These are phyloP conservation scores for Leptopilina syphax DNA, from an alignment of 2,888 invertebrate genomes.

Conservation along the genomic window DNA sequence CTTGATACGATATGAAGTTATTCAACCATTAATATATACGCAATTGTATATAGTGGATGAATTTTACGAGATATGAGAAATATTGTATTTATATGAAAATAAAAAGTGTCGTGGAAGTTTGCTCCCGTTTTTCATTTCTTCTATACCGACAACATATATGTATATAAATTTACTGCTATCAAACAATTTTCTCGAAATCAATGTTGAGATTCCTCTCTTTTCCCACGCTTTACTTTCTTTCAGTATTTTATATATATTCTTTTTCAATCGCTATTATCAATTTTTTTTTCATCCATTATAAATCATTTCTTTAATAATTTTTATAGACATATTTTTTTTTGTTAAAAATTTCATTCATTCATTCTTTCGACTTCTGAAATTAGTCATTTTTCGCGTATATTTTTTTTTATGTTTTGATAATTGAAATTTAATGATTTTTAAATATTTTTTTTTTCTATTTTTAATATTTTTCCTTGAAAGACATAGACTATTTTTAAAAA, in stretches of 20 bases:
- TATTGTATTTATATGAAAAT: background rate
- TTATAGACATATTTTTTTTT: too few relatives aligned
- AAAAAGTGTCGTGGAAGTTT: background rate
- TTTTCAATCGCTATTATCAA: background rate
- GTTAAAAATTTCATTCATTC: too few relatives aligned
- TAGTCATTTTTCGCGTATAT: too few relatives aligned
- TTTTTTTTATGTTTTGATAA: too few relatives aligned
- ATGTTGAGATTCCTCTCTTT: background rate
- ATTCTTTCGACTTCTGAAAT: too few relatives aligned
- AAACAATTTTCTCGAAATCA: conserved; percentile 1
- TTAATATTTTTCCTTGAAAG: too few relatives aligned
- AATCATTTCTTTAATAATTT: too few relatives aligned
- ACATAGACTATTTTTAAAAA: too few relatives aligned
- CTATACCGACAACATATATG: background rate
- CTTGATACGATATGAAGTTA: conserved; percentile 30
- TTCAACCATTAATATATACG: conserved; percentile 27
- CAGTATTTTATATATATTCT: background rate
- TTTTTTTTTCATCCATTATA: background rate
- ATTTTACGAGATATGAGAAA: conserved; percentile 26
- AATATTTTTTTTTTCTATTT: too few relatives aligned
- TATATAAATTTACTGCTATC: conserved; percentile 21
- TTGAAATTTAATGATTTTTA: too few relatives aligned
- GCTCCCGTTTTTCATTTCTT: background rate
- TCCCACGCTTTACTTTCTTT: conserved; percentile 18
- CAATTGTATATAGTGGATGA: conserved; percentile 25